Evolutionary conservation across 2,797 vertebrate genomes (phyloP).

Genomic region (Spinus pinus): DNA sequence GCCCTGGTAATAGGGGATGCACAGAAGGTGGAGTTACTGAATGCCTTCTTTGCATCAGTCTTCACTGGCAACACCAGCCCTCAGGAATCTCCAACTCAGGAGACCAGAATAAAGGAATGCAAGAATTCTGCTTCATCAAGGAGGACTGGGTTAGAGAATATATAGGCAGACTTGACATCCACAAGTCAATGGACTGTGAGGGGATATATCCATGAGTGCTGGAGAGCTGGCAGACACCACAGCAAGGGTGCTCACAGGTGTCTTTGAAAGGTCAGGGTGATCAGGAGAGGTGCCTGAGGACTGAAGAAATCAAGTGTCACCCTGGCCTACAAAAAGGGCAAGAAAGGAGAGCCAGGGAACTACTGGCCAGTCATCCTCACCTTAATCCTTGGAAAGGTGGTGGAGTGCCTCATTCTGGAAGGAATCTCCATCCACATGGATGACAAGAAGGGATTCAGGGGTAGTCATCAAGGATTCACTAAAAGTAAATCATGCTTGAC

Average conservation of each 20-base stretch:
- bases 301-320: not conserved
- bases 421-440: not conserved
- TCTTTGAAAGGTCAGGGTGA: not conserved
- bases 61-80: not conserved
- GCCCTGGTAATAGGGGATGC: not conserved
- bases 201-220: not conserved
- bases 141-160: not conserved
- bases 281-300: accelerated
- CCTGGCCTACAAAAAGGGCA: accelerated
- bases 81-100: not conserved
- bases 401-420: accelerated
- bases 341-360: not conserved
- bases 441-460: not conserved
- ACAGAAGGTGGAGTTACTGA: not conserved
- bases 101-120: not conserved
- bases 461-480: not conserved
- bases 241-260: accelerated
- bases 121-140: not conserved
- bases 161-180: not conserved
- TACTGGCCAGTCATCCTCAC: not conserved
- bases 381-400: not conserved
- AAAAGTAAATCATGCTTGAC: not conserved
- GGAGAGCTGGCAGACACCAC: not conserved
- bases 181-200: accelerated
- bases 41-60: not conserved